phyloP scores from a whole-genome alignment of 2,888 invertebrate genomes.

The Rutpela maculata region DNA sequence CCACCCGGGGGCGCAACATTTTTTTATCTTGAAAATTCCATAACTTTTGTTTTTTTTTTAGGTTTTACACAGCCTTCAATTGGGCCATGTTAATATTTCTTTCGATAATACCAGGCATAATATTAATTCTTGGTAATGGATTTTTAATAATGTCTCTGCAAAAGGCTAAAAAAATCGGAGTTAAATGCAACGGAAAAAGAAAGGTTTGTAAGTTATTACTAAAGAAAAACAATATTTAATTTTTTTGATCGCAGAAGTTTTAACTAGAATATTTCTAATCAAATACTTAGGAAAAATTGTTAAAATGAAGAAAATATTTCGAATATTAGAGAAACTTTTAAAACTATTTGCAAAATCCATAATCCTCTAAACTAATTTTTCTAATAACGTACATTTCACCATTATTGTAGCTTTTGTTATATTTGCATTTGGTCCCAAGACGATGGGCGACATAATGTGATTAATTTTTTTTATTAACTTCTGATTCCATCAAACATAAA shows the following conservation, averaged over 20 bases:
- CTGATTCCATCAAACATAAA: too few relatives aligned
- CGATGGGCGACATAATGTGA: too few relatives aligned
- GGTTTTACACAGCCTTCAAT: conserved; percentile 62
- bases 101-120: conserved; percentile 62
- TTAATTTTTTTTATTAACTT: too few relatives aligned
- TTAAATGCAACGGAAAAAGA: conserved; percentile 56
- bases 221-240: not conserved
- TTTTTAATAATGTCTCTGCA: conserved; percentile 62
- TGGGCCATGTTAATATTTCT: conserved; percentile 64
- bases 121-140: conserved; percentile 65
- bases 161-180: conserved; percentile 57
- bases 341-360: too few relatives aligned
- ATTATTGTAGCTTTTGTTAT: too few relatives aligned
- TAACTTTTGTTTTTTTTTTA: conserved; percentile 52
- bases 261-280: not conserved
- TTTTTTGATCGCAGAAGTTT: not conserved
- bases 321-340: too few relatives aligned
- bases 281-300: too few relatives aligned
- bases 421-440: too few relatives aligned
- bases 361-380: too few relatives aligned
- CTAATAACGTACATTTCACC: too few relatives aligned
- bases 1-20: conserved; percentile 89
- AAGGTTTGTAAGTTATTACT: conserved; percentile 44
- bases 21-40: conserved; percentile 44
- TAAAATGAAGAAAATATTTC: too few relatives aligned